Percentiles rank a stretch among this genome's conserved stretches.
These are phyloP conservation scores for Chascanopsetta lugubris DNA, from an alignment of 2,113 vertebrate species.

Conservation along the genomic window DNA sequence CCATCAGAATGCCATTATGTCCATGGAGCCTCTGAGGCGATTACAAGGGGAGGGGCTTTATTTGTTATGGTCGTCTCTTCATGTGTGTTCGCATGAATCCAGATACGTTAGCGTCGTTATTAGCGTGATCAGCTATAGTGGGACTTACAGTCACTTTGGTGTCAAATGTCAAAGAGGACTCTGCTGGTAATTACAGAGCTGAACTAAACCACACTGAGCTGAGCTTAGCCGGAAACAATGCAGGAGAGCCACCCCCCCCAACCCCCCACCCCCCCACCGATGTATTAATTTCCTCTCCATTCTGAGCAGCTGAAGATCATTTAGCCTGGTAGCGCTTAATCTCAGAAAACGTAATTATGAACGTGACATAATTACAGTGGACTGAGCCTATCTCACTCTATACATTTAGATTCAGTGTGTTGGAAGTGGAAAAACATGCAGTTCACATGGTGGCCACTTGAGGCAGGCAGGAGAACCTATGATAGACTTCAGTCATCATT, in stretches of 20 bases:
- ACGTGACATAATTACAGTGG: too few relatives aligned
- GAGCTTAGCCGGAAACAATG: constrained; percentile 19
- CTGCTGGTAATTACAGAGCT: constrained; percentile 33
- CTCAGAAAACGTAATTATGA: constrained; percentile 19
- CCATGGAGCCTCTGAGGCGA: constrained; percentile 47
- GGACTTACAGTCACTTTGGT: constrained; percentile 24
- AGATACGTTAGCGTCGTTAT: constrained; percentile 9
- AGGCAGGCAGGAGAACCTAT: too few relatives aligned
- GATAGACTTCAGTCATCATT: too few relatives aligned
- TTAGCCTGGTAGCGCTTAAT: neutral
- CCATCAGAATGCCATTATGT: constrained; percentile 62
- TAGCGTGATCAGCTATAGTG: constrained; percentile 20
- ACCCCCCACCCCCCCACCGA: neutral
- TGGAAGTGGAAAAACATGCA: too few relatives aligned
- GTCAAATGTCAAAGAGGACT: constrained; percentile 35
- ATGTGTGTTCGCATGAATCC: neutral
- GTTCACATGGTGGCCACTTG: too few relatives aligned
- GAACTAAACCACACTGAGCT: constrained; percentile 6
- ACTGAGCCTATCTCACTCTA: neutral
- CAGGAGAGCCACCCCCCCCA: constrained; percentile 7
- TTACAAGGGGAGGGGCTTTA: constrained; percentile 45
- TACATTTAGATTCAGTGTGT: too few relatives aligned
- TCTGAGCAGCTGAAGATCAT: constrained; percentile 6
- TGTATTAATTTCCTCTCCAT: constrained; percentile 18
- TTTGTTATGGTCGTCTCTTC: constrained; percentile 54